phyloP scores from a whole-genome alignment of 2,888 invertebrate species.

The Microchrysa polita region DNA sequence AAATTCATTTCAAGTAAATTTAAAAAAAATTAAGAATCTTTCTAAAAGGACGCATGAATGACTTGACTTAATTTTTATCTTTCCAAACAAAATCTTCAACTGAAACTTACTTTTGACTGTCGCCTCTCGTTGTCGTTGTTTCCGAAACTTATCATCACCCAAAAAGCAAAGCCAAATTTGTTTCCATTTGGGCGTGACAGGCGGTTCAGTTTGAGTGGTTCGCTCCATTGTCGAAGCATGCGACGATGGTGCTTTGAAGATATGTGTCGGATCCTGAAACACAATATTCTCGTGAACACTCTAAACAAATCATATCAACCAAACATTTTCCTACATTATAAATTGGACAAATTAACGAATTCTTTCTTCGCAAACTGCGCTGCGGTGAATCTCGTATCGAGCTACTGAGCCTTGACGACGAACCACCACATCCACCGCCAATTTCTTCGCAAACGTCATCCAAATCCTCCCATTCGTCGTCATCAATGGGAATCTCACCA shows the following conservation, averaged over 20 bases:
- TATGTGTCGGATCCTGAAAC: conserved; percentile 63
- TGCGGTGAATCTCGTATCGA: conserved; percentile 57
- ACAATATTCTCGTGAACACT: conserved; percentile 44
- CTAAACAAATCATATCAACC: neutral
- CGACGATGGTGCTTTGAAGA: conserved; percentile 60
- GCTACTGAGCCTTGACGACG: conserved; percentile 47
- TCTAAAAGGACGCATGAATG: too few species aligned
- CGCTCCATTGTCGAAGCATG: conserved; percentile 77
- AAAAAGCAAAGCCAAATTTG: conserved; percentile 84
- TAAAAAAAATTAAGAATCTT: too few species aligned
- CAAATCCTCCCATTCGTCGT: conserved; percentile 84
- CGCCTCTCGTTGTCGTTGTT: conserved; percentile 78
- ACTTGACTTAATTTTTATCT: too few species aligned
- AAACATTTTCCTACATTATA: conserved; percentile 67
- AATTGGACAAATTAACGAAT: conserved; percentile 72
- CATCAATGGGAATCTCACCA: conserved; percentile 82
- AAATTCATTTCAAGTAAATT: too few species aligned
- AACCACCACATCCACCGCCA: conserved; percentile 59
- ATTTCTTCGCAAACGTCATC: conserved; percentile 69
- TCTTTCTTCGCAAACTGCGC: conserved; percentile 65
- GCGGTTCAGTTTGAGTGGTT: conserved; percentile 82
- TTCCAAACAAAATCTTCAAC: too few species aligned
- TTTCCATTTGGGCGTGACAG: conserved; percentile 77
- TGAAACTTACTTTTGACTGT: conserved; percentile 59
- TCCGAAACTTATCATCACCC: conserved; percentile 79